phyloP scores from a whole-genome alignment of 1,140 invertebrate genomes.

The Vanessa tameamea region DNA sequence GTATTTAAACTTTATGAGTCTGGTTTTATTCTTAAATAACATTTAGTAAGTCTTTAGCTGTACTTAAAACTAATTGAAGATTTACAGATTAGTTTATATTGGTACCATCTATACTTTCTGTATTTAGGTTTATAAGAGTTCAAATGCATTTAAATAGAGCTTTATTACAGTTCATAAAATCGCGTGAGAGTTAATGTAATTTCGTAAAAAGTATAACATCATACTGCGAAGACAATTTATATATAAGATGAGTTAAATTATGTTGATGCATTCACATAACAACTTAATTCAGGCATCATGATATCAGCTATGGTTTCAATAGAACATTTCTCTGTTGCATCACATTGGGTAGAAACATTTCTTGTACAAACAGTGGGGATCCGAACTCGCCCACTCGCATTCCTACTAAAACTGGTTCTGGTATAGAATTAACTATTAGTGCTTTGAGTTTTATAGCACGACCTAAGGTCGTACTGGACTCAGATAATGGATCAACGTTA shows the following conservation, averaged over 20 bases:
- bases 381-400: constrained; percentile 60
- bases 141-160: too few species aligned
- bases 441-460: constrained; percentile 42
- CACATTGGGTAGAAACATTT: constrained; percentile 40
- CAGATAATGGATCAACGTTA: constrained; percentile 7
- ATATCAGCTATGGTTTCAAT: constrained; percentile 26
- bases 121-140: too few species aligned
- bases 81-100: too few species aligned
- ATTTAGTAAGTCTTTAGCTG: not conserved
- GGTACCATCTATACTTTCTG: too few species aligned
- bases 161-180: too few species aligned
- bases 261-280: constrained; percentile 27
- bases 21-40: not conserved
- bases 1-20: constrained; percentile 3
- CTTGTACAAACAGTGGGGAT: constrained; percentile 56
- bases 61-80: too few species aligned
- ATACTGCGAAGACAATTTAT: not conserved
- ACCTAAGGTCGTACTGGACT: constrained; percentile 28
- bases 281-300: constrained; percentile 34
- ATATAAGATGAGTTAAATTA: constrained; percentile 15
- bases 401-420: constrained; percentile 57
- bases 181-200: not conserved
- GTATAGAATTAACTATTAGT: constrained; percentile 45
- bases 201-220: not conserved
- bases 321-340: constrained; percentile 32